Conservation (phyloP, 2,888 invertebrate species). For the Xylocampa areola region DNA sequence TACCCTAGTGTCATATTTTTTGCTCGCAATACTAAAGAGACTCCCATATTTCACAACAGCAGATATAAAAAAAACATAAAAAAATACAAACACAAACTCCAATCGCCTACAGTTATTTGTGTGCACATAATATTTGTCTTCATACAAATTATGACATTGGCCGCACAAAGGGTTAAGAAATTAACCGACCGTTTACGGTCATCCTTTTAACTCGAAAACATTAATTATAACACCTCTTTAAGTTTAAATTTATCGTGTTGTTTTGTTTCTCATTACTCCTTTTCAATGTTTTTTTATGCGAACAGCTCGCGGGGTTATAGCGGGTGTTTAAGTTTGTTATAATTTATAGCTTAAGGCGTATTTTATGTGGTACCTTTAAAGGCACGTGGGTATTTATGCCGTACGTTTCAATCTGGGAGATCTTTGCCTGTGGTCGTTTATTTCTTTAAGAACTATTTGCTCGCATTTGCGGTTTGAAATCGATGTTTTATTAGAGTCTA, state of each 20-base stretch:
- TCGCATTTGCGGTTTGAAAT: constrained; percentile 61
- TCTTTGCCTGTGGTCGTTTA: constrained; percentile 72
- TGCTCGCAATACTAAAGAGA: too few relatives aligned
- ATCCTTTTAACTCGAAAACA: constrained; percentile 83
- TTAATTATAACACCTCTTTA: constrained; percentile 89
- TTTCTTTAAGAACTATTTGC: constrained; percentile 71
- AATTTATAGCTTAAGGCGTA: constrained; percentile 82
- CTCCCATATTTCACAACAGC: neutral
- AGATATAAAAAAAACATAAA: constrained; percentile 17
- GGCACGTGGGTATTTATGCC: constrained; percentile 85
- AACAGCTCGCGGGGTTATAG: constrained; percentile 40
- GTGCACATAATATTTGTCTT: constrained; percentile 73
- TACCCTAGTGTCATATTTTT: too few relatives aligned
- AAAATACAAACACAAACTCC: constrained; percentile 45
- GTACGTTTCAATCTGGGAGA: constrained; percentile 85
- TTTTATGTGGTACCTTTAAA: constrained; percentile 73
- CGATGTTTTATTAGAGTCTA: constrained; percentile 48
- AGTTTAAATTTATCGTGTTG: constrained; percentile 84
- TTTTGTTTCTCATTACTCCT: constrained; percentile 84
- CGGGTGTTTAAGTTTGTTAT: constrained; percentile 66
- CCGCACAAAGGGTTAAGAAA: constrained; percentile 80
- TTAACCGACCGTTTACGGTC: constrained; percentile 79
- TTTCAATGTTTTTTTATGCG: constrained; percentile 61
- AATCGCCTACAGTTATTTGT: constrained; percentile 60
- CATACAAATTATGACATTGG: constrained; percentile 83